A percentile compares a stretch with the other conserved stretches of the same genome.
phyloP scores from a whole-genome alignment of 2,888 invertebrate species.

The Seira sanloemensis region DNA sequence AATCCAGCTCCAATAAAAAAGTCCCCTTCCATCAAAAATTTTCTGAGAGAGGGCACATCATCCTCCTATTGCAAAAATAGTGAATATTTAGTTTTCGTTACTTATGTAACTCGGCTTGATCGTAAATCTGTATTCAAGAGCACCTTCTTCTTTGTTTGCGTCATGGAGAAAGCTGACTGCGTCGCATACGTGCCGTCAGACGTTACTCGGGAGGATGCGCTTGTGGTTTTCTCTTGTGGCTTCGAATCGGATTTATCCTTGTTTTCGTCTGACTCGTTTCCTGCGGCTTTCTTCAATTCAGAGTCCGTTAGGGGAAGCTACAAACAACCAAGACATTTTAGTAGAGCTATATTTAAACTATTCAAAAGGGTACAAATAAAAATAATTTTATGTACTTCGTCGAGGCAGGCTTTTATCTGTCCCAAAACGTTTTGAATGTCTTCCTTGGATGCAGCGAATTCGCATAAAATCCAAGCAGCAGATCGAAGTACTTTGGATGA shows the following conservation, averaged over 20 bases:
- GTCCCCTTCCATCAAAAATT: slow-evolving; percentile 94
- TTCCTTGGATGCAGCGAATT: slow-evolving; percentile 88
- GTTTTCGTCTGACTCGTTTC: slow-evolving; percentile 81
- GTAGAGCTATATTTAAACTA: neutral
- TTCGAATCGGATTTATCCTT: slow-evolving; percentile 72
- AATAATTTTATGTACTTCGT: slow-evolving; percentile 78
- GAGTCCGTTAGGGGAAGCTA: slow-evolving; percentile 81
- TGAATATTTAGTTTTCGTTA: neutral
- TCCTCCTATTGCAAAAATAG: slow-evolving; percentile 76
- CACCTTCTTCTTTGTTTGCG: slow-evolving; percentile 67
- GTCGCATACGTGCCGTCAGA: slow-evolving; percentile 99
- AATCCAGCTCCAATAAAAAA: slow-evolving; percentile 96
- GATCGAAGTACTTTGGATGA: slow-evolving; percentile 95
- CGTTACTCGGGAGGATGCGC: slow-evolving; percentile 81
- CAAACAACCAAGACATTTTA: neutral
- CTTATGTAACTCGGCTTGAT: neutral
- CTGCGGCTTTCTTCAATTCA: slow-evolving; percentile 83
- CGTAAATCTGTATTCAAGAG: neutral
- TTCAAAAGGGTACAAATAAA: slow-evolving; percentile 67
- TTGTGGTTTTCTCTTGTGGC: slow-evolving; percentile 24
- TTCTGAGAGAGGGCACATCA: slow-evolving; percentile 86
- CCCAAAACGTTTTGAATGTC: slow-evolving; percentile 89
- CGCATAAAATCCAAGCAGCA: slow-evolving; percentile 97
- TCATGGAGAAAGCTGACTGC: slow-evolving; percentile 95
- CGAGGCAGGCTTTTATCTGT: slow-evolving; percentile 84